Evolutionary conservation across 2,888 invertebrate species (phyloP).

Genomic region (Lymantria dispar): DNA sequence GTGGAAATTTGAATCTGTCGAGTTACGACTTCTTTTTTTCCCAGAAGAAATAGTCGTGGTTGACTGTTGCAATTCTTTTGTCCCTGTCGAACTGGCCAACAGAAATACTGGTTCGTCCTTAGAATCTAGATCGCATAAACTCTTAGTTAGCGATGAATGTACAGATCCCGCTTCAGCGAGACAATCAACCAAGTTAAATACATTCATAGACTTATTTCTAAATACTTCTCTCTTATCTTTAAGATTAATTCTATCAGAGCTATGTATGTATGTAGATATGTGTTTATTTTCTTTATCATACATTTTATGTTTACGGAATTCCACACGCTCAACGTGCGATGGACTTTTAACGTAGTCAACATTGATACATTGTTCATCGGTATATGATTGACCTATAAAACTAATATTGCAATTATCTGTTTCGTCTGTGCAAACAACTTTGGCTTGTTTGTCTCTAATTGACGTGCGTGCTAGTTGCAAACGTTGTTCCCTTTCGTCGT

Average conservation of each 20-base stretch:
- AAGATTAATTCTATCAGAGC: constrained; percentile 45
- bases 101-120: constrained; percentile 66
- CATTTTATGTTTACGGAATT: constrained; percentile 52
- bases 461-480: constrained; percentile 57
- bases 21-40: constrained; percentile 76
- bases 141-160: constrained; percentile 73
- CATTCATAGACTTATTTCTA: constrained; percentile 76
- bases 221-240: constrained; percentile 77
- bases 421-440: constrained; percentile 43
- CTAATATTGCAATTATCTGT: constrained; percentile 58
- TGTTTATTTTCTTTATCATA: constrained; percentile 71
- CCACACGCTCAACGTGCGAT: constrained; percentile 46
- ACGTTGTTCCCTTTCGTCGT: constrained; percentile 56
- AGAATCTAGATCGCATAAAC: constrained; percentile 71
- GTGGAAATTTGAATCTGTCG: constrained; percentile 75
- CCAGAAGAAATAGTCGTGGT: constrained; percentile 75
- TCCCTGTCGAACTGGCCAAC: constrained; percentile 56
- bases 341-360: constrained; percentile 43
- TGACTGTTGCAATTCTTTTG: constrained; percentile 68
- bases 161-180: constrained; percentile 68
- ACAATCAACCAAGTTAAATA: constrained; percentile 75
- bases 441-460: constrained; percentile 54
- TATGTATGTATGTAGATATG: constrained; percentile 48
- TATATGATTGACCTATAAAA: constrained; percentile 59
- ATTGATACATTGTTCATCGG: constrained; percentile 50